Base-by-base conservation (phyloP, 53 echinoderm and acorn worm species). In the Echinarachnius parma region DNA sequence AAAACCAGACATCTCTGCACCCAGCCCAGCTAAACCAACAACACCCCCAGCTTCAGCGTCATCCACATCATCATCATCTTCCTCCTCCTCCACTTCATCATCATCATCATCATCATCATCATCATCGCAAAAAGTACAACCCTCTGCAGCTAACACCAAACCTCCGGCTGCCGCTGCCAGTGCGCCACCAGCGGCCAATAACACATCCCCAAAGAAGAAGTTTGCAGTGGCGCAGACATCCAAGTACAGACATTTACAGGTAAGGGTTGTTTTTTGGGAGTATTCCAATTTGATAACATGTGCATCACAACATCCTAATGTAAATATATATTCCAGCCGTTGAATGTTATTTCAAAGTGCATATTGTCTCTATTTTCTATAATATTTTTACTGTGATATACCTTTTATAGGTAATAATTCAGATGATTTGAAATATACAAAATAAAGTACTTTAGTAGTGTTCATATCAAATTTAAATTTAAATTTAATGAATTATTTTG, bases 181-280 rank as follows among this genome's bases (percentile, higher is more conserved):
- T 1, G 4, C 39, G 36, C 19, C 52, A 4, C 4, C 52, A 10
- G 20, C 42, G 42, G 9, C 32, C 10, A 10, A 49, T 4, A 68
- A 52, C 68, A 33, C 50, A 31, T 72, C 74, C 14, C 74, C 74
- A 0, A 72, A 72, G 74, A 91, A 91, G 86, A 82, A 70, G 50
- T 86, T 91, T 59, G 57, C 62, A 4, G 76, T 67, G 34, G 75
- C 66, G 3, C 68, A 85, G 31, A 82, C 87, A 11, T 98, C 98
- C 34, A 98, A 98, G 76, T 98, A 83, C 74, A 85, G 92, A 16
- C 98, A 98, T 50, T 82, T 88, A 58, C 79, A 83, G 34, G 77
- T 72, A 16, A 50, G 52, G 20, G 13, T 18, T n/a, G n/a, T n/a
- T n/a, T n/a, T n/a, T n/a, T n/a, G n/a, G n/a, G n/a, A n/a, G n/a